phyloP scores from a whole-genome alignment of 2,888 invertebrate genomes.

The Mactromeris polynyma region DNA sequence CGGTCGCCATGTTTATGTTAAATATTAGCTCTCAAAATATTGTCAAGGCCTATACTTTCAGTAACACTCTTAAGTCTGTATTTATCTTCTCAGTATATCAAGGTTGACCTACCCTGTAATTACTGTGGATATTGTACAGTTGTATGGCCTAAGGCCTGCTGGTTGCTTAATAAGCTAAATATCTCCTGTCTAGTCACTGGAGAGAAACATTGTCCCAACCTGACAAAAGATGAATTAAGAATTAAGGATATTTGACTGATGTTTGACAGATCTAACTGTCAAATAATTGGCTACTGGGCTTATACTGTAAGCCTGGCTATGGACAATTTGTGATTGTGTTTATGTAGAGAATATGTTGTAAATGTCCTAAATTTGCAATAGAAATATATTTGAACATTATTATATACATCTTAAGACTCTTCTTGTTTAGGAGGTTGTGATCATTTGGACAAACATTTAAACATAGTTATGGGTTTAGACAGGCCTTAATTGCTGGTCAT shows the following conservation, averaged over 20 bases:
- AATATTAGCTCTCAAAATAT: neutral
- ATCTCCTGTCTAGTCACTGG: neutral
- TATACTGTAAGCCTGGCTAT: no score
- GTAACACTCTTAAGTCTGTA: neutral
- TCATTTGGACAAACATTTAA: no score
- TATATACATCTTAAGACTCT: no score
- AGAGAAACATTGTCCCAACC: neutral
- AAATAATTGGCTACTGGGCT: neutral
- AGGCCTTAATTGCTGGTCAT: no score
- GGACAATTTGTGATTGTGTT: no score
- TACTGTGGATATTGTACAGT: neutral
- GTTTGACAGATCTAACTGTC: neutral
- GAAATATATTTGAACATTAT: no score
- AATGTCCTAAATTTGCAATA: no score
- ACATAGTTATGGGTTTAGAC: no score
- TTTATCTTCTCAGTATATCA: neutral
- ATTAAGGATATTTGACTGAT: neutral
- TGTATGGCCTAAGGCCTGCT: neutral
- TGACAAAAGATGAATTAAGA: constrained; percentile 1
- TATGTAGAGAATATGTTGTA: no score
- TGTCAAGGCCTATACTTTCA: neutral
- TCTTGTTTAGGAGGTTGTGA: no score
- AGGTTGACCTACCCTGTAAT: constrained; percentile 3
- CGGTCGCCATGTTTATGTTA: neutral
- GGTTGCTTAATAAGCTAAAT: neutral